Evolutionary conservation across 2,113 vertebrate species (phyloP).

Genomic region (Neopipo cinnamomea): DNA sequence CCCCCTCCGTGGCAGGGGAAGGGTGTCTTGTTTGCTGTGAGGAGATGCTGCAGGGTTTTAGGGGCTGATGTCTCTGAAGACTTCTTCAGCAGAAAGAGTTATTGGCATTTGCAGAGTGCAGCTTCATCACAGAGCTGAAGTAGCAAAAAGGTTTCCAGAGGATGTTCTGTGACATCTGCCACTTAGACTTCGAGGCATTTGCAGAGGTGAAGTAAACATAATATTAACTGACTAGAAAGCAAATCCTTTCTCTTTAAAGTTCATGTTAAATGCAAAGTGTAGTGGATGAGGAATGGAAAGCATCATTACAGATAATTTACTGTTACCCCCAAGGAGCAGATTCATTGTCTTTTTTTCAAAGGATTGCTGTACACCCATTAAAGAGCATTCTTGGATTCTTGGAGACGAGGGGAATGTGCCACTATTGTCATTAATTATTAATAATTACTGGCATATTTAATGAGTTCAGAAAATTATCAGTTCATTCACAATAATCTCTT

Average conservation of each 20-base stretch:
- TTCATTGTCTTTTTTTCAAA: constrained; percentile 32
- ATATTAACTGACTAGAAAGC: constrained; percentile 19
- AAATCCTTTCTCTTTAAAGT: constrained; percentile 19
- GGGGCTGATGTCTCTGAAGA: background rate
- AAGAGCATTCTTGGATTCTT: constrained; percentile 7
- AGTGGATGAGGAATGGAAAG: constrained; percentile 25
- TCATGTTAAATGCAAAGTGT: constrained; percentile 1
- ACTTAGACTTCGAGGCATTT: background rate
- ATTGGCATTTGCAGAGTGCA: background rate
- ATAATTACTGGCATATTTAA: constrained; percentile 46
- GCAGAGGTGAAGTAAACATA: background rate
- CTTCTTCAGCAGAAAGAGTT: background rate
- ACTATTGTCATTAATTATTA: constrained; percentile 45
- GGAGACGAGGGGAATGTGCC: background rate
- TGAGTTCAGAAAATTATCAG: constrained; percentile 20
- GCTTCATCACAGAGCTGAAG: background rate
- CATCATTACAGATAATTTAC: constrained; percentile 29
- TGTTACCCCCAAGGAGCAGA: constrained; percentile 11
- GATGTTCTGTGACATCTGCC: background rate
- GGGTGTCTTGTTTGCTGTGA: background rate
- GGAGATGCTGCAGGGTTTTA: background rate
- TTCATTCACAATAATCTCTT: constrained; percentile 9
- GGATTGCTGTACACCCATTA: background rate
- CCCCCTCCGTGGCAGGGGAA: background rate
- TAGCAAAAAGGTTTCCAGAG: background rate